These are phyloP conservation scores for Tor tambroides DNA, from an alignment of 2,113 vertebrate species.

Conservation along the genomic window DNA sequence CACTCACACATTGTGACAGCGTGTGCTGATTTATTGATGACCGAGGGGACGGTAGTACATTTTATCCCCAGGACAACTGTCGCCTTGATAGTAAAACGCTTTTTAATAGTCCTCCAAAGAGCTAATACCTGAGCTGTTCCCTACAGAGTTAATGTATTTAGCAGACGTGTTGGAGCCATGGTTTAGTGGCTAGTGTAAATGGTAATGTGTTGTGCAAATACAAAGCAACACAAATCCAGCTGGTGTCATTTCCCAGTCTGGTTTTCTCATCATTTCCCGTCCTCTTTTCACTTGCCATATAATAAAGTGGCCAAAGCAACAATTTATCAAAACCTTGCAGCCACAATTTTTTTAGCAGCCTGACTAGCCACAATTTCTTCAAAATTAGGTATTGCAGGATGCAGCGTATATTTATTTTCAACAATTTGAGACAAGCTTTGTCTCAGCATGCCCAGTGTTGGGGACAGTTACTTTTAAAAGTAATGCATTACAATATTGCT, in stretches of 20 bases:
- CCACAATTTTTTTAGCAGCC: neutral
- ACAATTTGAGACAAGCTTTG: neutral
- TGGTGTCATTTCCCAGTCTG: neutral
- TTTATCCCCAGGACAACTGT: slow-evolving; percentile 34
- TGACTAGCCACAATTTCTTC: neutral
- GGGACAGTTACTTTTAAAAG: too few species aligned
- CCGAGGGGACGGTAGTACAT: neutral
- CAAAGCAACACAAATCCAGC: neutral
- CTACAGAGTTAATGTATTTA: neutral
- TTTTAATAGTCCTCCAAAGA: slow-evolving; percentile 6
- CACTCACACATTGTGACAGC: slow-evolving; percentile 29
- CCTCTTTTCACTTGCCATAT: neutral
- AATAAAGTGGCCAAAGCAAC: neutral
- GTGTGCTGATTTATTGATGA: slow-evolving; percentile 21
- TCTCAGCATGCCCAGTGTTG: neutral
- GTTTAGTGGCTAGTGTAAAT: neutral
- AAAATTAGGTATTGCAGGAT: neutral
- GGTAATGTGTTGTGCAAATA: neutral
- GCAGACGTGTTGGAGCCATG: neutral
- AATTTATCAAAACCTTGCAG: neutral
- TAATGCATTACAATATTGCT: too few species aligned
- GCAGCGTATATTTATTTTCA: neutral
- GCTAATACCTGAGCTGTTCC: neutral
- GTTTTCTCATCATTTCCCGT: neutral
- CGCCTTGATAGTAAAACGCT: neutral